Base-by-base conservation (phyloP, 2,113 vertebrate species). In the Stictonetta naevosa region DNA sequence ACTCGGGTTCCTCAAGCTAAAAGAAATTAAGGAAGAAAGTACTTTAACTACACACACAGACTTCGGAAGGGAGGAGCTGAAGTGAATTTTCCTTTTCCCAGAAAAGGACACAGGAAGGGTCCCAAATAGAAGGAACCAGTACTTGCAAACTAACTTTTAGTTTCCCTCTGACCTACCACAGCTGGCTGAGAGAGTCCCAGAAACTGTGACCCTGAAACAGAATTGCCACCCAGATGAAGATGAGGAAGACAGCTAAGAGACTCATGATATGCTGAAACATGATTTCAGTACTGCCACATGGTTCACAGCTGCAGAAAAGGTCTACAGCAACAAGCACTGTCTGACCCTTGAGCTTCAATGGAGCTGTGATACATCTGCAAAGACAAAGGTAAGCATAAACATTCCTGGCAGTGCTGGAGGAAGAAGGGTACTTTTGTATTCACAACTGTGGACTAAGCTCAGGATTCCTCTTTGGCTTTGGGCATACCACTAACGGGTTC, bases 181-280 rank as follows among this genome's bases (percentile, higher is more conserved):
- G 53, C 69, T 98, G 52, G 72, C 93, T 44, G 97, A 98, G 91
- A 97, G 98, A 93, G 97, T 97, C 42, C 93, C 95, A 7, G 94
- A 97, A 68, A 98, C 92, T 0, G 68, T 97, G 87, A 97, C 97
- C 33, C 95, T 98, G 74, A 97, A 94, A 77, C 98, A 98, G 97
- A 97, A 98, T 62, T 97, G 96, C 81, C 98, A 95, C 58, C 96
- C 96, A 5, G 96, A 98, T n/a, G 73, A 97, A 77, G 89, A 97
- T 36, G 75, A 97, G 77, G 89, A 97, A 53, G 97, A 97, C 1
- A 82, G 85, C 4, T 36, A 96, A 1, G 87, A 97, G 19, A 93
- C 73, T 11, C 96, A 97, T 5, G 58, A 97, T 96, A 97, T 98
- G 95, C 73, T 98, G 78, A 98, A 98, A 62, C 79, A 92, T 55